Base-by-base conservation (phyloP, 2,113 vertebrate genomes). In the Hippocampus abdominalis region DNA sequence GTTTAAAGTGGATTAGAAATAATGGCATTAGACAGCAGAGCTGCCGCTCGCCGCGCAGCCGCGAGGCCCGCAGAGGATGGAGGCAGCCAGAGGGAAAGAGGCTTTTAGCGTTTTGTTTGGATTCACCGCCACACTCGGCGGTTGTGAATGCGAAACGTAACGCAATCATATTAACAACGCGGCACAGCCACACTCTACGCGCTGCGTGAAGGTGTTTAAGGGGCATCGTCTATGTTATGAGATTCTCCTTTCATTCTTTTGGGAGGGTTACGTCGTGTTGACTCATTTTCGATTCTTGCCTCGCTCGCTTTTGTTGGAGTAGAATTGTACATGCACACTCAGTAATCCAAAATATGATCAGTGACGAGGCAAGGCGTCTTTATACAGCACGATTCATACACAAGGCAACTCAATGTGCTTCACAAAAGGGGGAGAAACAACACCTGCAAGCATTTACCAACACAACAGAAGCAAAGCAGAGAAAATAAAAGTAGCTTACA, bases 1-100 rank as follows among this genome's bases (percentile, higher is more conserved):
- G 80, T 87, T 90, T 90, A 89, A 73, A 70, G 77, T 75, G 88
- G 89, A 89, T 90, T 89, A 90, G 88, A 87, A 88, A 90, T 90
- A 90, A 90, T 90, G 87, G 88, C 86, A 90, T 90, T 90, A 90
- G 88, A 80, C 84, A 78, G 84, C 72, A 77, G 80, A 68, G 82
- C 82, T 76, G 82, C 62, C 6, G 62, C 42, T 64, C 18, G 63
- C 87, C 80, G 79, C 87, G 83, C 80, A 81, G 84, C 74, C 85
- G 85, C 59, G 82, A 77, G 81, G 84, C 82, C 85, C 67, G 13
- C 73, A 57, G 85, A 81, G 88, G 85, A 83, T 75, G 79, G 84
- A 75, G 79, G 69, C 74, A 68, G 71, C 66, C 63, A 66, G 54
- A 82, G 59, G 59, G 69, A 80, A 64, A 86, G 68, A 71, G 12